Base-by-base conservation (phyloP, 2,113 vertebrate species). In the Halichoerus grypus region DNA sequence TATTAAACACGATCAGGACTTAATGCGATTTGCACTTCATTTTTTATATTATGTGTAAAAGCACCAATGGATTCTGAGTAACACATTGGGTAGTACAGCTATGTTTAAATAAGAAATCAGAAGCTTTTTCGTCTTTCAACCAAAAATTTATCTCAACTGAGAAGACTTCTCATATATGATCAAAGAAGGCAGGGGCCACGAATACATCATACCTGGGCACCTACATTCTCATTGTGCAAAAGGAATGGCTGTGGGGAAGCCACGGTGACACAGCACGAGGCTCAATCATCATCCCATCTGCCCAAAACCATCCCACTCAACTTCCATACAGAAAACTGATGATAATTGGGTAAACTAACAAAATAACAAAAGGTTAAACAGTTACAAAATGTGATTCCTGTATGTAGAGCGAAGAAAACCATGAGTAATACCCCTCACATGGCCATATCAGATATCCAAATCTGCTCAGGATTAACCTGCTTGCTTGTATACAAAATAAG, bases 1-100 rank as follows among this genome's bases (percentile, higher is more conserved):
- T 86, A 92, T 91, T 76, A 85, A 93, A 85, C 65, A 95, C 16
- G 94, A 95, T 90, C 84, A 88, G 36, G 80, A 90, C 51, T 90
- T 95, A 81, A 79, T 71, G 63, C 19, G 14, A 31, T 61, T 79
- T 92, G 12, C 90, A 67, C 21, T 90, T 87, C 82, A 82, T 39
- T 94, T 95, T 89, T 14, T 36, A 92, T 94, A 82, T 31, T 31
- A 80, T 76, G 55, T 79, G 63, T 71, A 88, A 95, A 91, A 71
- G 42, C 55, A 46, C 49, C 14, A 80, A 63, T 51, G 42, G n/a
- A 18, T 61, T 76, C 79, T 92, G 55, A 83, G 28, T 96, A 36
- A 94, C 49, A 74, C 0, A 22, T 2, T 65, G 9, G 9, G 49
- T 51, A 33, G 19, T 33, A 39, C 12, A 87, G 14, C 51, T 81